Evolutionary conservation across 2,113 vertebrate species (phyloP), one percentile per base, ranked within the genome.

Genomic region (Daubentonia madagascariensis): DNA sequence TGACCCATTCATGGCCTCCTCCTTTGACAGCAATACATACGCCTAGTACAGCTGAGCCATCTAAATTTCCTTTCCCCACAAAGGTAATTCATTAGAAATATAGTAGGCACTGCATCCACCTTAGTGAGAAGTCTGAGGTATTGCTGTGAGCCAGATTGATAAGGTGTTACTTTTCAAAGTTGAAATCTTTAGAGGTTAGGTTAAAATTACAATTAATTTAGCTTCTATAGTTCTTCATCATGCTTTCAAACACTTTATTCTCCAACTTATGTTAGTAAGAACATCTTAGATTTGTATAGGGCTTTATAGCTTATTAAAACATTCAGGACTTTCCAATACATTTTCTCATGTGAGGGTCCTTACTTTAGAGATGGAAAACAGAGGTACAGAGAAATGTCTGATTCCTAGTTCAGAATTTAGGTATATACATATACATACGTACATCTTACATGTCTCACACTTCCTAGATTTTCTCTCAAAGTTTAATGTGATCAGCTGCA

Each of bases 1-100:
- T 99, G 99, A 99, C 99, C 84, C 99, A 99, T 63, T 99, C 99
- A 32, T 99, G 99, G 99, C 99, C 99, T 8, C 99, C 99, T 92
- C 99, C 99, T 78, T 96, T 99, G 98, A 99, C 99, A 97, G 99
- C 98, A 95, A 99, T 99, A 98, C 98, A 99, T 43, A 99, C 99
- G 0, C 99, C 99, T 22, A 98, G 98, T 91, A 98, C 99, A 89
- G 97, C 98, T 23, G 99, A 99, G 96, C 97, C 99, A 63, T 98
- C 99, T 94, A 99, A 99, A 97, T 99, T 99, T 97, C 98, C 98
- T 3, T 99, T 99, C 95, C 98, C 98, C 43, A 32, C 98, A 80
- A 99, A 99, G 99, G 99, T 99, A 98, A 98, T 37, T 80, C 25
- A 48, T n/a, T 73, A 6, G 1, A 18, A 18, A 0, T 54, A 59